Evolutionary conservation across 2,888 invertebrate genomes (phyloP), one percentile per base, ranked within the genome.

Genomic region (Toxonevra muliebris): DNA sequence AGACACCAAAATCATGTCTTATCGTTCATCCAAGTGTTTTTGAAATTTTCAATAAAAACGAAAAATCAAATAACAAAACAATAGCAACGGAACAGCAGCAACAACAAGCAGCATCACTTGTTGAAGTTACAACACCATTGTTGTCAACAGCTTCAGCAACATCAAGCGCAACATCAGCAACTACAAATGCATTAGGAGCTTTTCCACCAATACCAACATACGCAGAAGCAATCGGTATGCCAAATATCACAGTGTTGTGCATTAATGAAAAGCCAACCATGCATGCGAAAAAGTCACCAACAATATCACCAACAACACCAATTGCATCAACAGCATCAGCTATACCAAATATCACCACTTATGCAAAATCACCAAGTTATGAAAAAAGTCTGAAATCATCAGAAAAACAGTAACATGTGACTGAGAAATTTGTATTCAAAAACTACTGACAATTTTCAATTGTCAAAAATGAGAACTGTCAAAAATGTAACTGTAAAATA

Each of bases 21-120:
- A 77, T 83, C 76, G 81, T 83, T 65, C 82, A 83, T 74, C 83
- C 84, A 9, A 77, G 79, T 72, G 79, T 84, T 73, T 83, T 81
- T 72, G 79, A 78, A 71, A 78, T 81, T 59, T 83, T 83, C 75
- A 76, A 72, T 55, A 74, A 71, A 71, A 79, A 79, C 72, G 83
- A 84, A 71, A 78, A 77, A 73, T 69, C 71, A 45, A 61, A 66
- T 61, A 63, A 15, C 20, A 61, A 61, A 61, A 53, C 68, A 54
- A 12, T 3, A 5, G 17, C 17, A 60, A 61, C 63, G 60, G 67
- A 71, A 57, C 12, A 57, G 52, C 54, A 15, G 42, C 76, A 72
- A 13, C 71, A 68, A 45, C 74, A 68, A 58, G 70, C 59, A 8
- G 65, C 41, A 57, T 73, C 60, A 42, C 69, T 20, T 43, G 42